phyloP scores from a whole-genome alignment of 30 jellyfish, hydroid and myxozoan species.

The Chrysaora quinquecirrha region DNA sequence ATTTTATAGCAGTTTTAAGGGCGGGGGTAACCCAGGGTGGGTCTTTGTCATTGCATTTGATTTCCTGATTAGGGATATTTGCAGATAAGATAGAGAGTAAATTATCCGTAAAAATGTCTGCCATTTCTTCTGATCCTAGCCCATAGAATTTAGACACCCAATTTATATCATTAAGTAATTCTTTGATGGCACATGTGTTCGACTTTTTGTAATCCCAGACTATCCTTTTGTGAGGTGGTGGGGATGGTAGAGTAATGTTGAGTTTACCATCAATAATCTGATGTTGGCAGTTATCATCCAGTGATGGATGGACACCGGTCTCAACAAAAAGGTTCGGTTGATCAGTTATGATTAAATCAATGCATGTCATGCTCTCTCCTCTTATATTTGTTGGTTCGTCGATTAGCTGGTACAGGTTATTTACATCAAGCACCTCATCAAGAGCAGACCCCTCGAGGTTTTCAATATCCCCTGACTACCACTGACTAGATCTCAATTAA shows the following conservation, averaged over 20 bases:
- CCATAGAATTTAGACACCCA: background rate
- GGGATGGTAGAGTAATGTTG: background rate
- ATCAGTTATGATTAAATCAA: background rate
- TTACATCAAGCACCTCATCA: background rate
- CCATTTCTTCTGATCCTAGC: background rate
- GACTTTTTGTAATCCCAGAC: background rate
- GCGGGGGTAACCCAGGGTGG: constrained; percentile 40
- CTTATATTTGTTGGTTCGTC: no score
- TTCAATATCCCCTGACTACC: no score
- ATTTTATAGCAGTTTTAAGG: constrained; percentile 17
- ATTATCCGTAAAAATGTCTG: background rate
- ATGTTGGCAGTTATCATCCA: no score
- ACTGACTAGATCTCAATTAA: no score
- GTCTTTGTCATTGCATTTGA: constrained; percentile 36
- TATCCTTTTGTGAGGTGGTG: background rate
- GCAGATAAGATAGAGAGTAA: constrained; percentile 22
- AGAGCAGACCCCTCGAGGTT: background rate
- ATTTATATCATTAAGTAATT: background rate
- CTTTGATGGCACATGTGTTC: background rate
- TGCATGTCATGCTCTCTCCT: background rate
- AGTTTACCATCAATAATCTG: no score
- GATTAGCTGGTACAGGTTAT: background rate
- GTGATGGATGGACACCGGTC: no score
- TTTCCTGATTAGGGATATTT: constrained; percentile 19
- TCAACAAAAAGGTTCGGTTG: no score